Conservation (phyloP, 2,797 vertebrate species). For the Spheniscus humboldti region DNA sequence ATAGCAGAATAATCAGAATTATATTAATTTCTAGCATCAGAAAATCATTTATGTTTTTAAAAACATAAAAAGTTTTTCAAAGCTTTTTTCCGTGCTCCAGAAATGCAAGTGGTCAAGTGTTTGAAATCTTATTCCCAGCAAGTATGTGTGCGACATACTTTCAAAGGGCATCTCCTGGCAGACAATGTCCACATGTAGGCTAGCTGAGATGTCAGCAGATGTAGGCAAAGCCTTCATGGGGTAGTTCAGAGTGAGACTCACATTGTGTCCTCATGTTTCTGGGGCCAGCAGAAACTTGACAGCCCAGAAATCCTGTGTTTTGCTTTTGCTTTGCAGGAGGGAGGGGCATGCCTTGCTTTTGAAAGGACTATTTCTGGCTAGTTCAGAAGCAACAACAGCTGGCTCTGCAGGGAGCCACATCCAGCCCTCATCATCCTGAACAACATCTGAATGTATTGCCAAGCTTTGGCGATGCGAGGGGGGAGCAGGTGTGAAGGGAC, state of each 20-base stretch:
- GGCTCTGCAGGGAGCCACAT: background rate
- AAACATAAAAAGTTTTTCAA: background rate
- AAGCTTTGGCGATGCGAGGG: background rate
- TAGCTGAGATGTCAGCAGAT: background rate
- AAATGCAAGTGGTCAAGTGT: background rate
- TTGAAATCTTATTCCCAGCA: constrained; percentile 27
- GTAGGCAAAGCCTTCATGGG: background rate
- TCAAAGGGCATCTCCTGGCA: constrained; percentile 18
- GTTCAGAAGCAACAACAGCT: constrained; percentile 2
- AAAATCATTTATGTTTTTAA: background rate
- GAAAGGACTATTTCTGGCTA: constrained; percentile 6
- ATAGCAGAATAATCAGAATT: background rate
- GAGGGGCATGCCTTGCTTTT: background rate
- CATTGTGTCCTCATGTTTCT: background rate
- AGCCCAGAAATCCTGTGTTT: background rate
- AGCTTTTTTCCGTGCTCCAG: background rate
- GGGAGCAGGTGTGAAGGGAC: background rate
- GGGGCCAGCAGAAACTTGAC: background rate
- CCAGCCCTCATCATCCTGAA: background rate
- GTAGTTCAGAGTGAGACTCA: background rate
- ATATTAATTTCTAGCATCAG: background rate
- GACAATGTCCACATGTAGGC: background rate
- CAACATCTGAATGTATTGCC: background rate
- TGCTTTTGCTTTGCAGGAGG: background rate
- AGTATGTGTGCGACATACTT: background rate